phyloP scores from a whole-genome alignment of 2,797 vertebrate genomes.

The Chelon labrosus region DNA sequence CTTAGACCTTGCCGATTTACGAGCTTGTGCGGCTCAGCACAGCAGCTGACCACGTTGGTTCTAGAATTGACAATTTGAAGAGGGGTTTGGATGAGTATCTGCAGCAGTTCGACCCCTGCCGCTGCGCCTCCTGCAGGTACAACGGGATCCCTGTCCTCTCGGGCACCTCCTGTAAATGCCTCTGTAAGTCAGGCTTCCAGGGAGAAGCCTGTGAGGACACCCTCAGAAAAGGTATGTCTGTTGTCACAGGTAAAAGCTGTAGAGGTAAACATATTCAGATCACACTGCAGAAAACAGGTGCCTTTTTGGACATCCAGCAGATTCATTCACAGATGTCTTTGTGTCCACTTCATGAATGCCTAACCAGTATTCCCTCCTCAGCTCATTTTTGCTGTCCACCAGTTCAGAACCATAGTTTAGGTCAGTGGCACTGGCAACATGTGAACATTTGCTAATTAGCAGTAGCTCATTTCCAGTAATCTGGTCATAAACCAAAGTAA shows the following conservation, averaged over 20 bases:
- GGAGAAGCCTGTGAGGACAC: conserved; percentile 84
- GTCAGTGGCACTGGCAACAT: no score
- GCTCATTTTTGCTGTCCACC: not conserved
- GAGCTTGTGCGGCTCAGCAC: conserved; percentile 86
- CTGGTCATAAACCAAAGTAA: not conserved
- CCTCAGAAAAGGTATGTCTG: conserved; percentile 63
- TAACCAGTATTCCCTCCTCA: no score
- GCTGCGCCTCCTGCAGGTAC: conserved; percentile 88
- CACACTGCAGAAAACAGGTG: not conserved
- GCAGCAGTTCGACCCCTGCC: conserved; percentile 89
- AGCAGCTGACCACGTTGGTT: conserved; percentile 73
- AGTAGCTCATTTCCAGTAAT: no score
- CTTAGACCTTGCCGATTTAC: conserved; percentile 89
- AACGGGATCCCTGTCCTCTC: conserved; percentile 86
- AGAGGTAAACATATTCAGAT: not conserved
- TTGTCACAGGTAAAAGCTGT: not conserved
- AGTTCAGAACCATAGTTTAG: no score
- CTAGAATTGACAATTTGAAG: conserved; percentile 84
- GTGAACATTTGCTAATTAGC: no score
- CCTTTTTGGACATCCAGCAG: no score
- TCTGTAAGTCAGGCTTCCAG: conserved; percentile 79
- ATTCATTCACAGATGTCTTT: not conserved
- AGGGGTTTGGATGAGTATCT: conserved; percentile 87
- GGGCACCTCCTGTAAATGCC: conserved; percentile 85
- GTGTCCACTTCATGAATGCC: not conserved